phyloP scores from a whole-genome alignment of 2,888 invertebrate genomes.

The Bombylius discolor region DNA sequence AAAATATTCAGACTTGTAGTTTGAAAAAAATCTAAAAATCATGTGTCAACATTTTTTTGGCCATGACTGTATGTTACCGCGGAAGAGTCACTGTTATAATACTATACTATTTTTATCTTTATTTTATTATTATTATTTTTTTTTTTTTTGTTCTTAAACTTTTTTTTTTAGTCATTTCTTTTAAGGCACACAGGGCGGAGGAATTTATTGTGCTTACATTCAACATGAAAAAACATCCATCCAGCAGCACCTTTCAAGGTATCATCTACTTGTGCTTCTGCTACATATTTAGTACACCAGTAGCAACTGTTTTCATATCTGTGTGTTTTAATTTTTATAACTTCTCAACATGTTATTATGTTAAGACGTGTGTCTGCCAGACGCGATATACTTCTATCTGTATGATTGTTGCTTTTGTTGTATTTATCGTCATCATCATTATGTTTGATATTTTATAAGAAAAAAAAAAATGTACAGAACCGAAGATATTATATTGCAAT shows the following conservation, averaged over 20 bases:
- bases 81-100: background rate
- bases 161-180: too few relatives aligned
- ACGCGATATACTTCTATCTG: conserved; percentile 19
- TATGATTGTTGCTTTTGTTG: background rate
- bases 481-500: background rate
- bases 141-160: too few relatives aligned
- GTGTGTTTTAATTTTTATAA: conserved; percentile 22
- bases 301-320: conserved; percentile 18
- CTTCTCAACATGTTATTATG: conserved; percentile 21
- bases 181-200: background rate
- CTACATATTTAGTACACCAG: conserved; percentile 7
- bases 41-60: too few relatives aligned
- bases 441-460: too few relatives aligned
- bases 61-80: conserved; percentile 8
- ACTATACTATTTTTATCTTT: too few relatives aligned
- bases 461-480: too few relatives aligned
- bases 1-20: too few relatives aligned
- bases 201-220: background rate
- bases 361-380: conserved; percentile 22
- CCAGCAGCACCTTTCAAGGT: background rate
- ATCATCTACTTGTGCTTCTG: background rate
- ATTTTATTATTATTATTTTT: too few relatives aligned
- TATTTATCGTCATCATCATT: too few relatives aligned
- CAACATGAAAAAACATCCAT: background rate
- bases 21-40: too few relatives aligned